A percentile compares a stretch with the other conserved stretches of the same genome.
Conservation (phyloP, 2,888 invertebrate genomes). For the Prenolepis imparis region DNA sequence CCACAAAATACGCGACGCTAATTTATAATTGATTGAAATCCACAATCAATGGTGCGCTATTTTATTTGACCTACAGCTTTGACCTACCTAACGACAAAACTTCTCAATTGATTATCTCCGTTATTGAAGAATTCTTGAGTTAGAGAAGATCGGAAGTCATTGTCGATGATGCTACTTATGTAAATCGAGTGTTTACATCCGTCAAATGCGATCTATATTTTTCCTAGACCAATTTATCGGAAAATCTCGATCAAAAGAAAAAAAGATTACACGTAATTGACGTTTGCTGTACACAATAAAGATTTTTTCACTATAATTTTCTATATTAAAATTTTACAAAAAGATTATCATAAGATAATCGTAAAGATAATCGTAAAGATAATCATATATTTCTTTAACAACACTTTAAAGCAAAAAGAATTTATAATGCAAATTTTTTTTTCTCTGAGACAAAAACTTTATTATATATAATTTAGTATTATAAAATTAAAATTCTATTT, state of each 20-base stretch:
- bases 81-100: not conserved
- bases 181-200: conserved; percentile 51
- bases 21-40: conserved; percentile 16
- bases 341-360: not conserved
- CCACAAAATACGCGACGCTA: not conserved
- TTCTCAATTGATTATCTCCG: conserved; percentile 6
- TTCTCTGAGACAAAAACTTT: not conserved
- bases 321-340: not conserved
- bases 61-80: not conserved
- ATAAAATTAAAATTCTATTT: not conserved
- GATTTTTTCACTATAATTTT: not conserved
- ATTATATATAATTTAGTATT: not conserved
- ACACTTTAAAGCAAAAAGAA: not conserved
- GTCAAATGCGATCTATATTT: not conserved
- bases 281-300: not conserved
- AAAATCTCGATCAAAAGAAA: not conserved
- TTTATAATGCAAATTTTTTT: not conserved
- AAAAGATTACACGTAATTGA: not conserved
- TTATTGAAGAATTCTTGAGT: conserved; percentile 19
- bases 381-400: not conserved
- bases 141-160: conserved; percentile 33
- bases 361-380: not conserved
- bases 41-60: conserved; percentile 1
- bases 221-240: not conserved
- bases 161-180: conserved; percentile 48